Percentiles rank a stretch among this genome's conserved stretches.
Evolutionary conservation across 1,140 invertebrate genomes (phyloP).

Genomic region (Chironomus tepperi): DNA sequence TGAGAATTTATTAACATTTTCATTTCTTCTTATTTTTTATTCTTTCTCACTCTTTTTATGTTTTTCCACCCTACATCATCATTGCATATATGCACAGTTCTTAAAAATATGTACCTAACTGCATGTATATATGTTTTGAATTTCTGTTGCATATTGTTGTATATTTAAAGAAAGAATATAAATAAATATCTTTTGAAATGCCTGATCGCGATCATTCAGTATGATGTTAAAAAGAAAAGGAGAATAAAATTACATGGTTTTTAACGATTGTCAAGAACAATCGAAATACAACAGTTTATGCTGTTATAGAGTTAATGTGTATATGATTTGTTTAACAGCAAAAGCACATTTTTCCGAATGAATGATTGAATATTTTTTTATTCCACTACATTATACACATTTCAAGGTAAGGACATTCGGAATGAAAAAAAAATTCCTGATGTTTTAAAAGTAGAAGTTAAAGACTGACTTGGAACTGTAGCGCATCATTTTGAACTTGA

Average conservation of each 20-base stretch:
- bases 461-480: no score
- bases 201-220: conserved; percentile 8
- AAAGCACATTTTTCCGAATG: conserved; percentile 14
- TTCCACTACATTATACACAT: no score
- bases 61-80: not conserved
- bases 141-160: conserved; percentile 3
- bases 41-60: not conserved
- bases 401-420: no score
- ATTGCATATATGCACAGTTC: not conserved
- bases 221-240: not conserved
- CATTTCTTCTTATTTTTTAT: not conserved
- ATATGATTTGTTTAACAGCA: not conserved
- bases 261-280: conserved; percentile 24
- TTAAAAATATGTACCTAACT: not conserved
- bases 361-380: not conserved
- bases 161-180: not conserved
- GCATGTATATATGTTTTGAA: not conserved
- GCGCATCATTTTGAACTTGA: no score
- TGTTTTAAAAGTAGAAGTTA: no score
- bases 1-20: conserved; percentile 21
- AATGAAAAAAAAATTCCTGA: no score
- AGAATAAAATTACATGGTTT: conserved; percentile 23
- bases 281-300: not conserved
- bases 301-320: not conserved
- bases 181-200: not conserved